These are phyloP conservation scores for Sclerurus mexicanus DNA, from an alignment of 2,113 vertebrate species.

Conservation along the genomic window DNA sequence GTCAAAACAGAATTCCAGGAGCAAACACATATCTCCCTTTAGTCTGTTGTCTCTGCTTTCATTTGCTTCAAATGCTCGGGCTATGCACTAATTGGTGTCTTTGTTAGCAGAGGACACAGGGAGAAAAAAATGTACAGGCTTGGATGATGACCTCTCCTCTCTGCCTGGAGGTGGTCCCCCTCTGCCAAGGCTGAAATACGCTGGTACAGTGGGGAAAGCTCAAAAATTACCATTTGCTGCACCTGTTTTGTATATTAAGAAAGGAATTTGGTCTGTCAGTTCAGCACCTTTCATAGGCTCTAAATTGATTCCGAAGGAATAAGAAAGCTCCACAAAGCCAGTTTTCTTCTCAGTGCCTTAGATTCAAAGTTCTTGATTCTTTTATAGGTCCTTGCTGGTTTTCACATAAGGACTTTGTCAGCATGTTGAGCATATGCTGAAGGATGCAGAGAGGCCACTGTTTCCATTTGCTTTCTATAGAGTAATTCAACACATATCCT, in stretches of 20 bases:
- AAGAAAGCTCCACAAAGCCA: not conserved
- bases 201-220: not conserved
- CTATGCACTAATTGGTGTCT: slow-evolving; percentile 72
- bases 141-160: slow-evolving; percentile 55
- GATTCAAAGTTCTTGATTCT: not conserved
- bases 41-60: slow-evolving; percentile 58
- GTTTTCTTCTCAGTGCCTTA: not conserved
- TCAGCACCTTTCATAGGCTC: not conserved
- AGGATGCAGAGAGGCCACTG: not conserved
- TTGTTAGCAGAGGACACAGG: slow-evolving; percentile 33
- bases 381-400: slow-evolving; percentile 21
- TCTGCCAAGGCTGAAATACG: not conserved
- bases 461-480: slow-evolving; percentile 23
- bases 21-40: slow-evolving; percentile 53
- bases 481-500: not conserved
- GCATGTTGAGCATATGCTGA: not conserved
- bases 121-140: not conserved
- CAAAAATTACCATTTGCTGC: not conserved
- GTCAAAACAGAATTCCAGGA: slow-evolving; percentile 73
- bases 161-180: slow-evolving; percentile 47
- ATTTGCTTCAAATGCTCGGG: slow-evolving; percentile 14
- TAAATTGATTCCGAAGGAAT: not conserved
- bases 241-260: slow-evolving; percentile 22
- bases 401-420: not conserved
- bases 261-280: not conserved